phyloP scores from a whole-genome alignment of 2,113 vertebrate species.

The Pelmatolapia mariae region DNA sequence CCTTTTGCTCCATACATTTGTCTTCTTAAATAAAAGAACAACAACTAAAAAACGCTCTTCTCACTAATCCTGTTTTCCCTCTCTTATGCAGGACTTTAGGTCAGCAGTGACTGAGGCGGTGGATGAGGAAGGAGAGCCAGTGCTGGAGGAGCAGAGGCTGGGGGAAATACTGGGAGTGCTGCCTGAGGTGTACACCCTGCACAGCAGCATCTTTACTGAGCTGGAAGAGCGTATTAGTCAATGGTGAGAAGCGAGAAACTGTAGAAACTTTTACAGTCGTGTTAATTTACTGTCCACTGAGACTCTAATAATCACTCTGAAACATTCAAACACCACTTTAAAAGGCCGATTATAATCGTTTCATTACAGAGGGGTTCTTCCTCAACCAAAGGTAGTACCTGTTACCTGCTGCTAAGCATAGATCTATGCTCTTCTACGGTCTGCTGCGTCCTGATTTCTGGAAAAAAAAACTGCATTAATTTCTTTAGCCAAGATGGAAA shows the following conservation, averaged over 20 bases:
- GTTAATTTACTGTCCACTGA: not conserved
- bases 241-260: slow-evolving; percentile 71
- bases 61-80: not conserved
- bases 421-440: not conserved
- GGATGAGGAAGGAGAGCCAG: slow-evolving; percentile 68
- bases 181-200: slow-evolving; percentile 80
- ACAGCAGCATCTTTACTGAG: slow-evolving; percentile 81
- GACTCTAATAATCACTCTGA: not conserved
- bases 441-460: not conserved
- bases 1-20: not conserved
- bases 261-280: not conserved
- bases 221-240: slow-evolving; percentile 81
- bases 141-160: slow-evolving; percentile 75
- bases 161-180: slow-evolving; percentile 78
- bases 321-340: not conserved
- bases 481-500: not conserved
- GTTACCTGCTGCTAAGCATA: not conserved
- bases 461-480: accelerated
- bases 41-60: not conserved
- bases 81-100: slow-evolving; percentile 79
- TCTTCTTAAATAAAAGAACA: not conserved
- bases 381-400: not conserved
- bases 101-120: slow-evolving; percentile 66
- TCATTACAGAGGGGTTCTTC: not conserved
- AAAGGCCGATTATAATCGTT: not conserved